Base-by-base conservation (phyloP, 2,888 invertebrate species). In the Chorisops tibialis region DNA sequence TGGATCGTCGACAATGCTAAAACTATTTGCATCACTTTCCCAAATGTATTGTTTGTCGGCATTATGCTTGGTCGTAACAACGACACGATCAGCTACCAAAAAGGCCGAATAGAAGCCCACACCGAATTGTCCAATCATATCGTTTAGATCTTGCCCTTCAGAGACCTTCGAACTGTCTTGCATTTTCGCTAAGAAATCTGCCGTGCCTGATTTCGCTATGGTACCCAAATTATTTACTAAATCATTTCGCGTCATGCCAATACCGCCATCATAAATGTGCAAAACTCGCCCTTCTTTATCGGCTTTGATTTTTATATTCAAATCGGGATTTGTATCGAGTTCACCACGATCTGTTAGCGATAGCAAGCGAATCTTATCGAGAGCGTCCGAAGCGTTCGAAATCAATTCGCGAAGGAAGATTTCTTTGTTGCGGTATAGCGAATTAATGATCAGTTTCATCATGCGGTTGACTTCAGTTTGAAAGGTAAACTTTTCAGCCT, bases 401-500 rank as follows among this genome's bases (percentile, higher is more conserved):
- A 99, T 99, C 76, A 99, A 81, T 81, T 99, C 99, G 73, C 99
- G 85, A 65, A 98, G 81, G 86, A 96, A 98, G 70, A 98, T 97
- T 87, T 99, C 99, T 81, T 99, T 99, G 79, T 99, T 99, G 71
- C 96, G 87, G 80, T 99, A 99, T 7, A 99, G 82, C 7, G 99
- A 99, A 81, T 99, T 99, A 76, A 99, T 99, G 79, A 99, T 99
- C 63, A 99, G 86, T 79, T 99, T 99, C 99, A 99, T 99, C 96
- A 99, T 97, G 63, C 98, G 90, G 81, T 96, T 96, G 43, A 99
- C 99, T 81, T 99, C 99, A 0, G 99, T 96, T 81, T 99, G 94
- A 83, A 97, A 98, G 22, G 87, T 85, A 75, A 86, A 90, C 76
- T 91, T 93, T 75, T 93, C 90, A 1, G 96, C 88, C 73, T 78